Conservation (phyloP, 2,888 invertebrate genomes). For the Sarcophaga caerulescens region DNA sequence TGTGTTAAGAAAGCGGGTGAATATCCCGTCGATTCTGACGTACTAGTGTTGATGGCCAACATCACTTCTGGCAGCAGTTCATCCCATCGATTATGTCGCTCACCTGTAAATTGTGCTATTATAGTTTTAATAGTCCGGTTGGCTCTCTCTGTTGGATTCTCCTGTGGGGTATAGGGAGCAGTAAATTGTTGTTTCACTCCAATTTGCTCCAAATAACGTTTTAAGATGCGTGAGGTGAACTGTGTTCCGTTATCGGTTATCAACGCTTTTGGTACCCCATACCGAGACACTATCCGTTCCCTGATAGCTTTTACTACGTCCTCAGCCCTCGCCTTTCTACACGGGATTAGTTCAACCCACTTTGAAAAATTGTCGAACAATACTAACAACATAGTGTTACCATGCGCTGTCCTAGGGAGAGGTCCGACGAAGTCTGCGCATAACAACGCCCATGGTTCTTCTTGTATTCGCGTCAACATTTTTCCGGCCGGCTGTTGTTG, state of each 20-base stretch:
- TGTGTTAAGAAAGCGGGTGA: slow-evolving; percentile 27
- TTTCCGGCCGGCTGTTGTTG: slow-evolving; percentile 30
- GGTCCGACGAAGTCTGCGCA: no score
- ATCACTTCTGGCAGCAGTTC: slow-evolving; percentile 17
- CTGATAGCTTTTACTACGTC: not conserved
- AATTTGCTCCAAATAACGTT: not conserved
- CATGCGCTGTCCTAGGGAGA: no score
- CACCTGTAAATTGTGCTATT: slow-evolving; percentile 13
- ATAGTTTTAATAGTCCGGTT: slow-evolving; percentile 36
- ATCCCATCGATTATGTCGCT: slow-evolving; percentile 22
- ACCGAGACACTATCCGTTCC: slow-evolving; percentile 6
- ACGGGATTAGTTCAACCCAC: slow-evolving; percentile 24
- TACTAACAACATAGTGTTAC: not conserved
- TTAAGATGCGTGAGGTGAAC: slow-evolving; percentile 25
- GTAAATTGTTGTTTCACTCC: slow-evolving; percentile 16
- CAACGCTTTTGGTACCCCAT: slow-evolving; percentile 10
- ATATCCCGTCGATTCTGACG: slow-evolving; percentile 26
- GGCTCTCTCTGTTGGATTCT: slow-evolving; percentile 17
- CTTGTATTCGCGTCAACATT: slow-evolving; percentile 26
- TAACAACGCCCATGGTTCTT: slow-evolving; percentile 43
- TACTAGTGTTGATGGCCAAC: slow-evolving; percentile 23
- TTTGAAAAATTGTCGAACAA: slow-evolving; percentile 17
- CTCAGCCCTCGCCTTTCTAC: not conserved
- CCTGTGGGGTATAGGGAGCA: slow-evolving; percentile 35
- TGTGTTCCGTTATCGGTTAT: slow-evolving; percentile 48